phyloP scores from a whole-genome alignment of 2,113 vertebrate genomes.

The Eira barbara region DNA sequence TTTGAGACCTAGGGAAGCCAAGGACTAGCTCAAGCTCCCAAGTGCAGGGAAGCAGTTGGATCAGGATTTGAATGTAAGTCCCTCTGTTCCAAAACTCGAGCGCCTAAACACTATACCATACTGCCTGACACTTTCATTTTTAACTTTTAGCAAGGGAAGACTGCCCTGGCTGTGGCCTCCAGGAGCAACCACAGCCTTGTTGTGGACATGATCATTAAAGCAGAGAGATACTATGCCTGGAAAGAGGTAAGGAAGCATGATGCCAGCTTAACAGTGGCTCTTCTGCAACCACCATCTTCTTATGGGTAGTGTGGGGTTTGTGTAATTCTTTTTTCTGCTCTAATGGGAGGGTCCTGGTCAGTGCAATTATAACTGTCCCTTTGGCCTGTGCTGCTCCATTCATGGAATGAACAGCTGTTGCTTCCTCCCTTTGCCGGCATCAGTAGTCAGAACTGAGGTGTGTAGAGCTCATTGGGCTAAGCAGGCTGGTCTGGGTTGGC shows the following conservation, averaged over 20 bases:
- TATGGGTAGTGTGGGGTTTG: fast-evolving
- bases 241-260: conserved; percentile 82
- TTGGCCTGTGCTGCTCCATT: not conserved
- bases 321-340: not conserved
- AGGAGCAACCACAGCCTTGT: conserved; percentile 88
- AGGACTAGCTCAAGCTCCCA: not conserved
- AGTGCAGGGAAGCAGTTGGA: not conserved
- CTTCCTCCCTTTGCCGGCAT: not conserved
- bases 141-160: conserved; percentile 88
- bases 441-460: not conserved
- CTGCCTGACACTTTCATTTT: not conserved
- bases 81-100: not conserved
- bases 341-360: not conserved
- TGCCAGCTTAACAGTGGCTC: not conserved
- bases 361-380: not conserved
- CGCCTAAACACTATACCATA: not conserved
- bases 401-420: not conserved
- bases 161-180: conserved; percentile 87
- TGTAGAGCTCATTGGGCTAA: not conserved
- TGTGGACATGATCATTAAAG: conserved; percentile 97
- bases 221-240: conserved; percentile 87
- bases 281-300: not conserved
- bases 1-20: not conserved
- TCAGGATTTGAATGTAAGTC: not conserved
- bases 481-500: fast-evolving